These are phyloP conservation scores for Hesperia comma DNA, from an alignment of 2,888 invertebrate species.

Conservation along the genomic window DNA sequence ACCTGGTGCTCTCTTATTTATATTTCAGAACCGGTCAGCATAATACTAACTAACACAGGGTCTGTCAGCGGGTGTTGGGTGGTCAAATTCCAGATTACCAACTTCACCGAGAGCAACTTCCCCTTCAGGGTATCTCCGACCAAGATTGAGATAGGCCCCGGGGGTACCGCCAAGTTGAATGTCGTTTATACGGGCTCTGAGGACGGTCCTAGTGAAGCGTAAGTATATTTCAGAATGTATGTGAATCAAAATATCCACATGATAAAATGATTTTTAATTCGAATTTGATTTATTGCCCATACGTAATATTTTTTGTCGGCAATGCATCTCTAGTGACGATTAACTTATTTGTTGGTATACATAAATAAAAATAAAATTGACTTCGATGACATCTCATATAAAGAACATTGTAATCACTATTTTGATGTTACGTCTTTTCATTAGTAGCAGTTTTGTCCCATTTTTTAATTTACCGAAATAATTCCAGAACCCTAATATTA, in stretches of 20 bases:
- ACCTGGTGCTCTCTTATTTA: background rate
- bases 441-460: too few species aligned
- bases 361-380: too few species aligned
- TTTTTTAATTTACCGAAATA: too few species aligned
- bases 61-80: constrained; percentile 65
- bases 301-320: too few species aligned
- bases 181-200: constrained; percentile 61
- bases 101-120: constrained; percentile 45
- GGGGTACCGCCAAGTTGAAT: constrained; percentile 50
- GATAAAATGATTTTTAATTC: too few species aligned
- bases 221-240: constrained; percentile 43
- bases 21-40: constrained; percentile 60
- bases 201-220: constrained; percentile 61
- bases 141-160: constrained; percentile 62
- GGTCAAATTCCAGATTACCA: constrained; percentile 53
- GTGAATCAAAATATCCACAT: too few species aligned
- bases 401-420: too few species aligned
- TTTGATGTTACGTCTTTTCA: too few species aligned
- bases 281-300: too few species aligned
- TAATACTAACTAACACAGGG: constrained; percentile 63
- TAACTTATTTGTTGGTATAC: too few species aligned
- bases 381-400: too few species aligned
- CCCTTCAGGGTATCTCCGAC: constrained; percentile 62
- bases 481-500: constrained; percentile 63
- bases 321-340: too few species aligned